These are phyloP conservation scores for Climacteris rufus DNA, from an alignment of 2,113 vertebrate species.

Conservation along the genomic window DNA sequence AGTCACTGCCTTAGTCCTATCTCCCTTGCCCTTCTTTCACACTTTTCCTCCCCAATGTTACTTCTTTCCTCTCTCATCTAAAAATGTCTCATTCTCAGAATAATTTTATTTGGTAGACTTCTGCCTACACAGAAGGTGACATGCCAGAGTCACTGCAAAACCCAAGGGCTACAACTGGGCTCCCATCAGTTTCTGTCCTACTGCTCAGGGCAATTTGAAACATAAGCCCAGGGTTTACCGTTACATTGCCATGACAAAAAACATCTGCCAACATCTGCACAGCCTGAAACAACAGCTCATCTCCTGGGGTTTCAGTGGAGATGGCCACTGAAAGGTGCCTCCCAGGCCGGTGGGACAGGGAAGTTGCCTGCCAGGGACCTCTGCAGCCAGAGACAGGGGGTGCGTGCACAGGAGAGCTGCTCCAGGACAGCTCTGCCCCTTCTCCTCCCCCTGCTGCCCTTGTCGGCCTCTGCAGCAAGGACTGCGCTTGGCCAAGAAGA, in stretches of 20 bases:
- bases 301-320: not conserved
- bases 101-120: not conserved
- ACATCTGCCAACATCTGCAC: not conserved
- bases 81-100: not conserved
- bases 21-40: not conserved
- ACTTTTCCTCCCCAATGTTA: not conserved
- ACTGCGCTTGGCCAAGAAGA: not conserved
- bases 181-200: not conserved
- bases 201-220: not conserved
- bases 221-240: not conserved
- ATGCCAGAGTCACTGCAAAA: not conserved
- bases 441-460: not conserved
- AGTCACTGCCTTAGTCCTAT: not conserved
- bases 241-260: not conserved
- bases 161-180: not conserved
- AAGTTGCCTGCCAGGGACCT: not conserved
- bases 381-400: not conserved
- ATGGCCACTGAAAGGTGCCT: not conserved
- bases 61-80: not conserved
- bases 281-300: not conserved
- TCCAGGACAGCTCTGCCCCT: not conserved
- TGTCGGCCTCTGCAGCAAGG: not conserved
- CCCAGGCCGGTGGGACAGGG: not conserved
- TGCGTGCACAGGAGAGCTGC: not conserved
- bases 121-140: not conserved